A percentile compares a stretch with the other conserved stretches of the same genome.
Evolutionary conservation across 2,797 vertebrate genomes (phyloP).

Genomic region (Poecilia gillii): DNA sequence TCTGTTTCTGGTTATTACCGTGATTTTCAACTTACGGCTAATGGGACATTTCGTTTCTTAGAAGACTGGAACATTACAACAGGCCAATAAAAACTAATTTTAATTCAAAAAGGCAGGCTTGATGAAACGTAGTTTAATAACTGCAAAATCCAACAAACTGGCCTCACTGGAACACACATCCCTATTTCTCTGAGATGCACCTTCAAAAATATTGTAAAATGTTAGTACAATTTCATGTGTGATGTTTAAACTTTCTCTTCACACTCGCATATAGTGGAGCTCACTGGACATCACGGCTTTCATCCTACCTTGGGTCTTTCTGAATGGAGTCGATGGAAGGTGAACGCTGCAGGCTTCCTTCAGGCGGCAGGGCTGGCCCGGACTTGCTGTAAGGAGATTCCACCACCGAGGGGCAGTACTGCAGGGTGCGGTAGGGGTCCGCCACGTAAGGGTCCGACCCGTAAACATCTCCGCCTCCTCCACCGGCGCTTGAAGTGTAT

Average conservation of each 20-base stretch:
- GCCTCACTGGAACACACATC: background rate
- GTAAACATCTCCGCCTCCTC: conserved; percentile 67
- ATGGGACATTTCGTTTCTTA: background rate
- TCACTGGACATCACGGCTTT: conserved; percentile 17
- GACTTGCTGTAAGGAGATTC: conserved; percentile 99
- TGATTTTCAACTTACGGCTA: background rate
- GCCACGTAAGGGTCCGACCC: conserved; percentile 79
- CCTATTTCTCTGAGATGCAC: background rate
- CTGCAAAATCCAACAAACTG: background rate
- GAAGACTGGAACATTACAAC: background rate
- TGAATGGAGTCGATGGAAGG: conserved; percentile 99
- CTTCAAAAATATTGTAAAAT: background rate
- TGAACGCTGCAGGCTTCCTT: conserved; percentile 95
- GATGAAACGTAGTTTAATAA: background rate
- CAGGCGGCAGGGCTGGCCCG: conserved; percentile 94
- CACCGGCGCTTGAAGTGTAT: conserved; percentile 68
- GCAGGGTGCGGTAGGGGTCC: conserved; percentile 97
- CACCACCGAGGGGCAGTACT: conserved; percentile 97
- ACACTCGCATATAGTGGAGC: background rate
- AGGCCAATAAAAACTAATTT: background rate
- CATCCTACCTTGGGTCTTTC: conserved; percentile 97
- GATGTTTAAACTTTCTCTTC: background rate
- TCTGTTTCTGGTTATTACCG: background rate
- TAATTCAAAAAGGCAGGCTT: background rate
- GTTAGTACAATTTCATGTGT: background rate